Percentiles rank a stretch among this genome's conserved stretches.
Evolutionary conservation across 2,888 invertebrate species (phyloP).

Genomic region (Cerastoderma edule): DNA sequence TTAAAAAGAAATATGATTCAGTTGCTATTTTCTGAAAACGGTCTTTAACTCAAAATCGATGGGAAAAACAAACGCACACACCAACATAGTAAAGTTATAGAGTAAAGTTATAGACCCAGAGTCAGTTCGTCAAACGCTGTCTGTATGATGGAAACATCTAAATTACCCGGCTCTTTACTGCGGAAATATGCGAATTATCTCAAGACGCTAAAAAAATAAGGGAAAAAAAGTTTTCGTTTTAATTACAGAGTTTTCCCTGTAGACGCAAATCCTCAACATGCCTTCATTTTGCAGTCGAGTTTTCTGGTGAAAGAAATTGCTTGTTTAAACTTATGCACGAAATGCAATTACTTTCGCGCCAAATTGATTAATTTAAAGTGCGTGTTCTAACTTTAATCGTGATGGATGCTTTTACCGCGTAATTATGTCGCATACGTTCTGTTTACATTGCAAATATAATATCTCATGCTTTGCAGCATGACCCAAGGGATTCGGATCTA

Average conservation of each 20-base stretch:
- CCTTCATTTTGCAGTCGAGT: slow-evolving; percentile 11
- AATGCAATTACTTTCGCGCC: slow-evolving; percentile 25
- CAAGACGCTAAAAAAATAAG: not conserved
- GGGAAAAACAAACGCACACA: no score
- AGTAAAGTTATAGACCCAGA: no score
- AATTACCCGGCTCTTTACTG: no score
- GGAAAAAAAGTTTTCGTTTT: slow-evolving; percentile 18
- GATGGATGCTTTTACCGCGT: slow-evolving; percentile 29
- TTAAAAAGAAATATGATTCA: no score
- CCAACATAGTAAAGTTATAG: no score
- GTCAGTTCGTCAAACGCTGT: no score
- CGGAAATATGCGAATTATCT: no score
- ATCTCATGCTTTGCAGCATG: slow-evolving; percentile 20
- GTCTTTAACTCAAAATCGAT: no score
- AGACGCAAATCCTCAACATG: slow-evolving; percentile 4
- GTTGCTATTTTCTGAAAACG: no score
- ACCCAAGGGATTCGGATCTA: not conserved
- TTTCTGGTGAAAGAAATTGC: slow-evolving; percentile 17
- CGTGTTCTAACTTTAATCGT: slow-evolving; percentile 23
- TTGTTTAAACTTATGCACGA: slow-evolving; percentile 4
- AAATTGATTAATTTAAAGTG: slow-evolving; percentile 17
- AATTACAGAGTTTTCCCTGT: slow-evolving; percentile 23
- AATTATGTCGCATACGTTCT: slow-evolving; percentile 32
- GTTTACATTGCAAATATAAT: slow-evolving; percentile 41
- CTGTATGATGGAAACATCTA: no score